Evolutionary conservation across 1,140 invertebrate genomes (phyloP).

Genomic region (Eumaeus atala): DNA sequence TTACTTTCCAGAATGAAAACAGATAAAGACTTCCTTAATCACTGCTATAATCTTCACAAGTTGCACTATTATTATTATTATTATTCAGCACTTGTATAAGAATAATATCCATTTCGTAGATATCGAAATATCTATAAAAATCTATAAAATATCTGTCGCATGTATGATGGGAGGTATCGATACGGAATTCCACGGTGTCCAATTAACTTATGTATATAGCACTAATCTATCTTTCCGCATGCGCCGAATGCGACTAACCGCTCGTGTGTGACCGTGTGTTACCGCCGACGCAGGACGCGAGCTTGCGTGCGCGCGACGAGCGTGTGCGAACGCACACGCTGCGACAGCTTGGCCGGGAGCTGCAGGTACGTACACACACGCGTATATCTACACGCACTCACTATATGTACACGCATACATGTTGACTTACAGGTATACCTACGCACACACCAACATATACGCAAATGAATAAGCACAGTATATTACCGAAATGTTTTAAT

Average conservation of each 20-base stretch:
- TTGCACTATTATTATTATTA: not conserved
- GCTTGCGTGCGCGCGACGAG: slow-evolving; percentile 24
- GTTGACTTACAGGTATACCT: no score
- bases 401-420: no score
- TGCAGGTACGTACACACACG: slow-evolving; percentile 38
- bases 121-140: no score
- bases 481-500: no score
- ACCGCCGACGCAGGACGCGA: slow-evolving; percentile 28
- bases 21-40: no score
- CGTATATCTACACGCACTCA: not conserved
- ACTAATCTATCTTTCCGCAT: slow-evolving; percentile 34
- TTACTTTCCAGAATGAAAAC: no score
- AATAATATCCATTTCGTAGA: not conserved
- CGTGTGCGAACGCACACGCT: slow-evolving; percentile 37
- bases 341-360: slow-evolving; percentile 47
- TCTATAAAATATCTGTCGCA: no score
- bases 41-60: no score
- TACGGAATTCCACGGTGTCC: not conserved
- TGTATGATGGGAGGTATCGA: not conserved
- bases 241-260: slow-evolving; percentile 53
- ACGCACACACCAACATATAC: not conserved
- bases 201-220: slow-evolving; percentile 13
- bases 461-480: not conserved
- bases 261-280: slow-evolving; percentile 38
- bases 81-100: not conserved